Evolutionary conservation across 2,888 invertebrate species (phyloP), one percentile per base, ranked within the genome.

Genomic region (Halictus quadricinctus): DNA sequence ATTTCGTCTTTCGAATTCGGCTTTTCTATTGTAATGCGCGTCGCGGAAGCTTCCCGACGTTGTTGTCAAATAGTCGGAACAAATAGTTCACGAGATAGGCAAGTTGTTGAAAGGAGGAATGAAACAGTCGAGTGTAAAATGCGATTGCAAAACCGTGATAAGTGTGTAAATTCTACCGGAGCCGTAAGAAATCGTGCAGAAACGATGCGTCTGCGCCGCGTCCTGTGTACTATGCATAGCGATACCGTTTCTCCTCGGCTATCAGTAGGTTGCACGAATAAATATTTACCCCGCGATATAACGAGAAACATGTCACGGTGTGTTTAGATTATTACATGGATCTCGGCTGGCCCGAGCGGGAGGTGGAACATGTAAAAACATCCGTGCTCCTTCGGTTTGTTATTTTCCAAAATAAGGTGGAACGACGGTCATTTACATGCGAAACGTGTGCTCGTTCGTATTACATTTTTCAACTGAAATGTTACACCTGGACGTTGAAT

Each of bases 261-360:
- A 84, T 86, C 85, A 70, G 46, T 66, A 36, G 73, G 64, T 76
- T 77, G 46, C 46, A 29, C 69, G 75, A 80, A 70, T 80, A 87
- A 86, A 87, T 87, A 86, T 87, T 87, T 83, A 75, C 66, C 60
- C n/a, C 8, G 43, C 41, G 73, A 83, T 83, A 79, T 46, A 54
- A 72, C 48, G n/a, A 41, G 15, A 60, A 80, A 80, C 70, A 72
- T 25, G 83, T 50, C 36, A 70, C 60, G 69, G 76, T 76, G n/a
- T 74, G 41, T 72, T 80, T 76, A 76, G 41, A 86, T 86, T 72
- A 80, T 83, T 79, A 72, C 76, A 73, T 76, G 79, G 83, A 83
- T 76, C 70, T 43, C 13, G 25, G n/a, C 70, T 29, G 18, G 3
- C 13, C 41, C 29, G 21, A 8, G 46, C 25, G 48, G 58, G 58